Evolutionary conservation across 64 coral and sea anemone species (phyloP).

Genomic region (Pachyseris speciosa): DNA sequence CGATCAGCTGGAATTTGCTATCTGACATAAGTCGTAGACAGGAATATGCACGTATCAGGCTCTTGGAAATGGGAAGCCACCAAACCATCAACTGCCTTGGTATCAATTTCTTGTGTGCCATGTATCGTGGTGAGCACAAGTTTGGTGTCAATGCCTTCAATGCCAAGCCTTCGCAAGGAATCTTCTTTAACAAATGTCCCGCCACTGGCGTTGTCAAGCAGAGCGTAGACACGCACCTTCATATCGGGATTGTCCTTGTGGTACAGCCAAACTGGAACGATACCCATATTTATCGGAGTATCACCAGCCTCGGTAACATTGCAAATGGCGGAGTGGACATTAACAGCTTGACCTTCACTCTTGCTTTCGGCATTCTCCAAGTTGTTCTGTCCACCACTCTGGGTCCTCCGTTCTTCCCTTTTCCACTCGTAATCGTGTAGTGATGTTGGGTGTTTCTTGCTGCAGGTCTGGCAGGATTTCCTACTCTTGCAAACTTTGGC

Average conservation of each 20-base stretch:
- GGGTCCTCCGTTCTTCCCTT: too few species aligned
- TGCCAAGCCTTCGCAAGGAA: constrained; percentile 15
- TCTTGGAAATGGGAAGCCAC: constrained; percentile 1
- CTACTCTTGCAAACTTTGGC: too few species aligned
- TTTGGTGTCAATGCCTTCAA: constrained; percentile 55
- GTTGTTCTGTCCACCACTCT: background rate
- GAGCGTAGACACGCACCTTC: constrained; percentile 46
- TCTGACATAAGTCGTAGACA: constrained; percentile 13
- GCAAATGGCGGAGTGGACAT: background rate
- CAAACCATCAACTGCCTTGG: constrained; percentile 44
- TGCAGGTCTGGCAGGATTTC: too few species aligned
- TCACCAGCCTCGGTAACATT: constrained; percentile 29
- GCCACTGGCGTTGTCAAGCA: constrained; percentile 64
- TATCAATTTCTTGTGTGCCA: constrained; percentile 49
- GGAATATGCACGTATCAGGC: background rate
- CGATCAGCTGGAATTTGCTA: constrained; percentile 5
- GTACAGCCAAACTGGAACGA: constrained; percentile 67
- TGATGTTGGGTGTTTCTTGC: too few species aligned
- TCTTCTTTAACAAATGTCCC: constrained; percentile 50
- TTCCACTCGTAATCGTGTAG: too few species aligned
- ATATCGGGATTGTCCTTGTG: constrained; percentile 39
- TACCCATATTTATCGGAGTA: constrained; percentile 43
- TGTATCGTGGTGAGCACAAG: constrained; percentile 74
- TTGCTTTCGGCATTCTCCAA: background rate
- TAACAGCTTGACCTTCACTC: background rate